A percentile compares a stretch with the other conserved stretches of the same genome.
Conservation (phyloP, 2,797 vertebrate genomes). For the Ceryle rudis region DNA sequence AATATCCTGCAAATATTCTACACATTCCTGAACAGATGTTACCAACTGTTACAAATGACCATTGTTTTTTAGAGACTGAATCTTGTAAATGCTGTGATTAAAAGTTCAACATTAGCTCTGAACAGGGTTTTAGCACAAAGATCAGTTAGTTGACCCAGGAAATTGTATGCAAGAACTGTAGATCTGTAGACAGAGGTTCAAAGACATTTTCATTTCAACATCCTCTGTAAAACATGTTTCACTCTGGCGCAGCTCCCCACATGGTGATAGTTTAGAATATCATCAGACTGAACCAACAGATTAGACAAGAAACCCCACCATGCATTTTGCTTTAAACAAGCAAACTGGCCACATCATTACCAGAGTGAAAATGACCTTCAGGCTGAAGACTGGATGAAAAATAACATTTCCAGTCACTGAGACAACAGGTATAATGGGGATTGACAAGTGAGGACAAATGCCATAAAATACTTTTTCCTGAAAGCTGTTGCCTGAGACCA, state of each 20-base stretch:
- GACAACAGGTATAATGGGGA: neutral
- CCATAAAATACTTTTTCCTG: neutral
- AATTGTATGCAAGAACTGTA: neutral
- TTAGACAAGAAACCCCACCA: neutral
- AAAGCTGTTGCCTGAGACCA: neutral
- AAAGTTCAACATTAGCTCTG: neutral
- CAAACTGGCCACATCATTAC: rapidly evolving
- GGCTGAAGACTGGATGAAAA: neutral
- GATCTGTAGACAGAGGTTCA: neutral
- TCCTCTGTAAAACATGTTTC: neutral
- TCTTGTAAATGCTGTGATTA: neutral
- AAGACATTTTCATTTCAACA: neutral
- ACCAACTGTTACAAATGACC: neutral
- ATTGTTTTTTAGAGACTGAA: neutral
- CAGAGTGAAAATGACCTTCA: neutral
- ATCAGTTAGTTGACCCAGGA: neutral
- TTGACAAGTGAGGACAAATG: neutral
- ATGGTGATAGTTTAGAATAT: neutral
- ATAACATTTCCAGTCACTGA: neutral
- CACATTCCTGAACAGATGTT: neutral
- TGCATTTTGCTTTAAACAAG: neutral
- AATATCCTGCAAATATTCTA: neutral
- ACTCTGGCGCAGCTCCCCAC: neutral
- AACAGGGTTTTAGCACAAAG: neutral
- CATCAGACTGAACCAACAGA: neutral